Base-by-base conservation (phyloP, 2,888 invertebrate species). In the Rhimphoctona megacephalus region DNA sequence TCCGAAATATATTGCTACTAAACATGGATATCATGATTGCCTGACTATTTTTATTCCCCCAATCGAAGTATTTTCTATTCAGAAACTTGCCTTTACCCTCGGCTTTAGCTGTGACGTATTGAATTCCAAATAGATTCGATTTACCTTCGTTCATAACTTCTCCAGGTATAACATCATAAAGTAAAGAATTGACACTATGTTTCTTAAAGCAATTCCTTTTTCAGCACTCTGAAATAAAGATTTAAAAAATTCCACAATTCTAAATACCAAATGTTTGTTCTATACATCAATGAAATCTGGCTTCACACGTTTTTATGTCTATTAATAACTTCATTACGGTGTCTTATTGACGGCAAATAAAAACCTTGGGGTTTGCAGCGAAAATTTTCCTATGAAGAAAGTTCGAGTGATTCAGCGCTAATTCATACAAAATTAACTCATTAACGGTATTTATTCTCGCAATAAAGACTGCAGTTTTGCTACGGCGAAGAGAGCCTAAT, bases 21-120 rank as follows among this genome's bases (percentile, higher is more conserved):
- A 74, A 69, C 61, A 74, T 70, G 66, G 57, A 74, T 64, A 61
- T 79, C 54, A 69, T 69, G 46, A 74, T 69, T 74, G 39, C 61
- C n/a, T 6, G 61, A 46, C 57, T 80, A 69, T 69, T 76, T 82
- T 76, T 74, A 67, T 67, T 73, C 22, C 22, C 22, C 22, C 61
- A 61, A 57, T 54, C 30, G 25, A 6, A 25, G 9, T 46, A 46
- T 80, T 80, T 61, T 61, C 6, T n/a, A 70, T 80, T 54, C 57
- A 22, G 17, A 33, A 80, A 69, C 22, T 70, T 43, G 64, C 36
- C 19, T 46, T 39, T 69, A 30, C 19, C 69, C 52, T 39, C 17
- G 9, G 25, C 52, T 30, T 36, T 43, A 17, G 14, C 8, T 25
- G 39, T 36, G 33, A 54, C 52, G 36, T 54, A 52, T 77, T 49